Evolutionary conservation across 2,797 vertebrate genomes (phyloP), one percentile per base, ranked within the genome.

Genomic region (Takifugu rubripes): DNA sequence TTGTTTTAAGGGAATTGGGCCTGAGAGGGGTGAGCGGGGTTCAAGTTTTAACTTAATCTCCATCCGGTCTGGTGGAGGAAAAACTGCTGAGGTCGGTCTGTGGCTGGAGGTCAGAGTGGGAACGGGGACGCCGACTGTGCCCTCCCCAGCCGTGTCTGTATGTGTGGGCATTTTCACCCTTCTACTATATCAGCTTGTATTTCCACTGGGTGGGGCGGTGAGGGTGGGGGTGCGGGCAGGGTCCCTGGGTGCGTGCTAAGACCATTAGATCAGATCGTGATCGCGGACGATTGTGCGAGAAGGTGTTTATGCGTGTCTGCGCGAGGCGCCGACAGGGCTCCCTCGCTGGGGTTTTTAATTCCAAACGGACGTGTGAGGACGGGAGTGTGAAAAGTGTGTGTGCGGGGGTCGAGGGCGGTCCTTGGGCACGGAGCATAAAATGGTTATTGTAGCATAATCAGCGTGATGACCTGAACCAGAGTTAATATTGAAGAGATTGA

Each of bases 121-220:
- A 10, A 10, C 10, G 31, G 8, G 93, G 93, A 94, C 93, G 93
- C 90, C 89, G 87, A 91, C 88, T 91, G 77, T 74, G 93, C 93
- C 93, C 89, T 92, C 90, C 86, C 70, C 88, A 21, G 84, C 89
- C 83, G 90, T 0, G 45, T 31, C 29, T 52, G 54, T 29, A 5
- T 51, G 43, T 75, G 72, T 67, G 51, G 72, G 66, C 68, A 60
- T 83, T 84, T 89, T 85, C 81, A 82, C 84, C 81, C 82, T 66
- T 79, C 62, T 56, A 65, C 75, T 73, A 48, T 74, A 85, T 87
- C 80, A 78, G 78, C 82, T 84, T 81, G 67, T 73, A 61, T 86
- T 87, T 83, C 80, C 76, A 62, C 56, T 53, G 64, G 56, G 5
- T 10, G 17, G 21, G 17, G 9, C 7, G 4, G 17, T 5, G 17